Conservation (phyloP, 1,140 invertebrate species). For the Matsumurasca onukii region DNA sequence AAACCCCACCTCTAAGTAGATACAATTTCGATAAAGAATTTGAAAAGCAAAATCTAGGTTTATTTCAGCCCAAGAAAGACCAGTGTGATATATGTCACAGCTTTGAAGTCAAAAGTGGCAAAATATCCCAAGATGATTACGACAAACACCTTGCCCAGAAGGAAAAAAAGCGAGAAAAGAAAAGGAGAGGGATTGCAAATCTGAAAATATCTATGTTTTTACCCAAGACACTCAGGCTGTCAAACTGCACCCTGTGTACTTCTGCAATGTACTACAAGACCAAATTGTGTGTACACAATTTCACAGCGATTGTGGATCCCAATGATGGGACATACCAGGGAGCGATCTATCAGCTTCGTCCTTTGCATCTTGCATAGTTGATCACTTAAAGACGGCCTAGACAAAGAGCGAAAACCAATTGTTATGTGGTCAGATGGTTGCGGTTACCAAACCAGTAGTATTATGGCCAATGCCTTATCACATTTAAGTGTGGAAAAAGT, state of each 20-base stretch:
- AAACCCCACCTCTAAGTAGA: conserved; percentile 22
- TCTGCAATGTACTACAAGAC: conserved; percentile 50
- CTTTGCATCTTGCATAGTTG: conserved; percentile 38
- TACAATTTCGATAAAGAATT: conserved; percentile 31
- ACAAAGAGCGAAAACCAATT: conserved; percentile 27
- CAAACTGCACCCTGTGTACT: conserved; percentile 41
- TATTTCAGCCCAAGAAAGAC: conserved; percentile 36
- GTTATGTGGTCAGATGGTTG: conserved; percentile 43
- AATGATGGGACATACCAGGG: conserved; percentile 50
- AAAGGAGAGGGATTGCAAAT: conserved; percentile 31
- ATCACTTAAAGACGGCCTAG: conserved; percentile 31
- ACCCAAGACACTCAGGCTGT: conserved; percentile 39
- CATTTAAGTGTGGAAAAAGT: conserved; percentile 36
- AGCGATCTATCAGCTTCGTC: conserved; percentile 43
- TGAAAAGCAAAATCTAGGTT: conserved; percentile 31
- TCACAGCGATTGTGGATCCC: conserved; percentile 45
- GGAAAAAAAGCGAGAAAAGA: conserved; percentile 20
- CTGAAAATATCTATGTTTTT: conserved; percentile 29
- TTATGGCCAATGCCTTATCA: conserved; percentile 41
- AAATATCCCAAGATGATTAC: conserved; percentile 31
- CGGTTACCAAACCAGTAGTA: conserved; percentile 43
- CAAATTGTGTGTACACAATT: conserved; percentile 50
- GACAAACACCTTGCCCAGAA: conserved; percentile 27
- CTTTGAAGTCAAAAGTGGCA: conserved; percentile 22
- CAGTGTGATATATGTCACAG: conserved; percentile 36